Evolutionary conservation across 1,140 invertebrate species (phyloP).

Genomic region (Neodiprion virginianus): DNA sequence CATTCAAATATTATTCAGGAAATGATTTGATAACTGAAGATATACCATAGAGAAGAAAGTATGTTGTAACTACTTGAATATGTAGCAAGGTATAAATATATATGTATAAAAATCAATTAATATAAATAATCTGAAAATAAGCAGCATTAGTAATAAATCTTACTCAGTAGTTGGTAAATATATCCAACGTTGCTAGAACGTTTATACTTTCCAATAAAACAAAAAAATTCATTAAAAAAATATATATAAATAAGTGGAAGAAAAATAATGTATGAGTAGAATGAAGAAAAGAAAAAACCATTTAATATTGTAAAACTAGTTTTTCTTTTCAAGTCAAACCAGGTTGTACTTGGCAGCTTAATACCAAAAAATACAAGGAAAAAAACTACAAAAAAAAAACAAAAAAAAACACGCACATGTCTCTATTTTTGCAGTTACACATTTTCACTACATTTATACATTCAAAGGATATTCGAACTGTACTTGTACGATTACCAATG

Average conservation of each 20-base stretch:
- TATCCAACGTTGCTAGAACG: conserved; percentile 34
- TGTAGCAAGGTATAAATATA: neutral
- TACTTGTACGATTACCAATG: too few species aligned
- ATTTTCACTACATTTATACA: conserved; percentile 45
- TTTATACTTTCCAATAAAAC: conserved; percentile 24
- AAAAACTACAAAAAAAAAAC: conserved; percentile 16
- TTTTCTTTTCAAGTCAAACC: conserved; percentile 14
- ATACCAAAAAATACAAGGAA: conserved; percentile 48
- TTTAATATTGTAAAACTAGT: neutral
- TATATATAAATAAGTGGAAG: neutral
- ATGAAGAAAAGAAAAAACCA: conserved; percentile 9
- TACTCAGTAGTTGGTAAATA: conserved; percentile 10
- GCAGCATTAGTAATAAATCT: conserved; percentile 9
- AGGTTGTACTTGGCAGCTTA: conserved; percentile 48
- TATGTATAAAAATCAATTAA: neutral
- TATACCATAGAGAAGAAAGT: neutral
- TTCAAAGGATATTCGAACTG: neutral
- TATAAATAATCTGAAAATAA: neutral
- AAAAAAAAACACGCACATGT: conserved; percentile 37
- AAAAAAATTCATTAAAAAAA: neutral
- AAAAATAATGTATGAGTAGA: neutral
- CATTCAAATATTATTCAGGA: neutral
- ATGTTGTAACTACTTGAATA: neutral
- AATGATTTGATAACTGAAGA: neutral
- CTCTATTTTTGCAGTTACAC: conserved; percentile 55